Percentiles rank a stretch among this genome's conserved stretches.
Evolutionary conservation across 2,113 vertebrate species (phyloP).

Genomic region (Corvus hawaiiensis): DNA sequence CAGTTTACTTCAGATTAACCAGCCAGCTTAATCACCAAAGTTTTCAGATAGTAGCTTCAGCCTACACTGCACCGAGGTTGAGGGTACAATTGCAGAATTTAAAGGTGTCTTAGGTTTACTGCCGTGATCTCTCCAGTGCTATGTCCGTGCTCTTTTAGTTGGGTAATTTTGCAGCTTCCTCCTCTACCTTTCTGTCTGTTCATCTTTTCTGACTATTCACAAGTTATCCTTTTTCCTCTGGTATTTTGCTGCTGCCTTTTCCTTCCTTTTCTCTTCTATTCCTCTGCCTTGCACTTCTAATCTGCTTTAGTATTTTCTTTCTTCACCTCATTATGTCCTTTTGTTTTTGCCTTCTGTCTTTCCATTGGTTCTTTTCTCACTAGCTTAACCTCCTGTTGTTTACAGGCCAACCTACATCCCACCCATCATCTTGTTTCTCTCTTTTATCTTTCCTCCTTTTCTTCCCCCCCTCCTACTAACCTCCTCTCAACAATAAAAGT

Average conservation of each 20-base stretch:
- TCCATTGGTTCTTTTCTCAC: background rate
- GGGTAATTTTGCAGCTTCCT: background rate
- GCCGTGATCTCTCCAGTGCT: background rate
- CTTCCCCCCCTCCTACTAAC: background rate
- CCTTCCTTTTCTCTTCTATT: background rate
- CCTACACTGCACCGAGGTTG: background rate
- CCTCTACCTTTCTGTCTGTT: background rate
- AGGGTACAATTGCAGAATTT: background rate
- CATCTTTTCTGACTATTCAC: background rate
- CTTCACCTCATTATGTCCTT: background rate
- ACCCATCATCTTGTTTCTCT: background rate
- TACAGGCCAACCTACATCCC: background rate
- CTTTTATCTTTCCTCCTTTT: slow-evolving; percentile 22
- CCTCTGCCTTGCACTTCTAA: background rate
- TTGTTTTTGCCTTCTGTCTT: background rate
- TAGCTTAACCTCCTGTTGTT: background rate
- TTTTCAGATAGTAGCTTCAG: background rate
- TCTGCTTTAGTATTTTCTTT: background rate
- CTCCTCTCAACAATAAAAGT: slow-evolving; percentile 23
- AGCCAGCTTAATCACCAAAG: background rate
- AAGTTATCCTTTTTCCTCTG: background rate
- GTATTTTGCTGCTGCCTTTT: background rate
- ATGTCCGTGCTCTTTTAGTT: background rate
- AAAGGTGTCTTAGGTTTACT: background rate
- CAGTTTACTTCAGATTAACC: background rate